These are phyloP conservation scores for Clusia tigrina DNA, from an alignment of 2,888 invertebrate species.

Conservation along the genomic window DNA sequence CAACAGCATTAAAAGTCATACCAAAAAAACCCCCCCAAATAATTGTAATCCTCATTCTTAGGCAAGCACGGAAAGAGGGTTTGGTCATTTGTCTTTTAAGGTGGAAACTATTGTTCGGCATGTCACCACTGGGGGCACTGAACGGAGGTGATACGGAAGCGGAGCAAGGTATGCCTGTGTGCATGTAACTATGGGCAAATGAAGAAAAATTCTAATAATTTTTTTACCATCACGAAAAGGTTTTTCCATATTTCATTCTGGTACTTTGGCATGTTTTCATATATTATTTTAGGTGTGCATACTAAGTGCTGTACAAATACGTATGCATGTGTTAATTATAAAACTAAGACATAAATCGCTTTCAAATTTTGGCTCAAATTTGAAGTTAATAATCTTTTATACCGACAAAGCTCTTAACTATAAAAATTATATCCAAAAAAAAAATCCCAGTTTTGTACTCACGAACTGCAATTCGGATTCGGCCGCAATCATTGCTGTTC, in stretches of 20 bases:
- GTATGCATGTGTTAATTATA: neutral
- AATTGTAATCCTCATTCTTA: neutral
- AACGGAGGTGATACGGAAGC: no score
- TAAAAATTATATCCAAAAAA: slow-evolving; percentile 31
- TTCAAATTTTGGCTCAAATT: slow-evolving; percentile 27
- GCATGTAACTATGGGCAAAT: no score
- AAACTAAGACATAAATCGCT: slow-evolving; percentile 5
- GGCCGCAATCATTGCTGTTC: slow-evolving; percentile 23
- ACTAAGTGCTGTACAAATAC: neutral
- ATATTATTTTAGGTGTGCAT: neutral
- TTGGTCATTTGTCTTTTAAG: neutral
- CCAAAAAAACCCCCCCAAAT: neutral
- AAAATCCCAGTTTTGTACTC: slow-evolving; percentile 50
- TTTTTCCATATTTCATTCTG: neutral
- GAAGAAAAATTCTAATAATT: neutral
- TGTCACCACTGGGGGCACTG: neutral
- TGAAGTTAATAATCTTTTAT: slow-evolving; percentile 40
- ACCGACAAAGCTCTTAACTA: slow-evolving; percentile 29
- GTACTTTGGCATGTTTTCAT: neutral
- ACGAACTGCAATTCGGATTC: slow-evolving; percentile 51
- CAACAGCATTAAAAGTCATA: neutral
- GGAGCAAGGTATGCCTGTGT: no score
- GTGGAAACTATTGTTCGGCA: neutral
- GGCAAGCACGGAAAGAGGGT: neutral
- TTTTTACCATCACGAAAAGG: neutral